Conservation (phyloP, 2,797 vertebrate species). For the Naso thynnoides region DNA sequence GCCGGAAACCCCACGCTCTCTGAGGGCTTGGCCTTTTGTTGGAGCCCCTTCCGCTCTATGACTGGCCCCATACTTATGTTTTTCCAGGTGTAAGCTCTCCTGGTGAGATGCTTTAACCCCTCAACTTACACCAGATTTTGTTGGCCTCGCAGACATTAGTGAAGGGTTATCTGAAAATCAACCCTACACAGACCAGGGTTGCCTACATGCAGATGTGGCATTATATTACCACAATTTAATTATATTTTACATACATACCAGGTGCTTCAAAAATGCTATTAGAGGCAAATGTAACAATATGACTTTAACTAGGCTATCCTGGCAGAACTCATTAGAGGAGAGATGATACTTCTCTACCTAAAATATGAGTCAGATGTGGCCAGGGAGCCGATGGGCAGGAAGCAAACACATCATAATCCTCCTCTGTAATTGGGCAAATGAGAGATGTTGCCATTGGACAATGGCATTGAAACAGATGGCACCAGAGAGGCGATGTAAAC, state of each 20-base stretch:
- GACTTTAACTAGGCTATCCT: constrained; percentile 48
- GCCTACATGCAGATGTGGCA: constrained; percentile 16
- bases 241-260: constrained; percentile 12
- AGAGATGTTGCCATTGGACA: constrained; percentile 73
- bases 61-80: constrained; percentile 35
- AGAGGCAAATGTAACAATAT: constrained; percentile 42
- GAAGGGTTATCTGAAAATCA: neutral
- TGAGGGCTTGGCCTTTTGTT: constrained; percentile 52
- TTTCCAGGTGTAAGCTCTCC: constrained; percentile 65
- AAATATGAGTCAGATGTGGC: constrained; percentile 69
- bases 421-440: constrained; percentile 77
- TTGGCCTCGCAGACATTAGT: neutral
- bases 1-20: constrained; percentile 47
- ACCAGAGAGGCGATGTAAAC: constrained; percentile 59
- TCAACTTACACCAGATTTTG: constrained; percentile 6
- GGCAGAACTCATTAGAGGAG: constrained; percentile 60
- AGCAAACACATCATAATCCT: constrained; percentile 72
- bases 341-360: constrained; percentile 54
- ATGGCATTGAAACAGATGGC: constrained; percentile 71
- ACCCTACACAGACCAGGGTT: neutral
- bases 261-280: constrained; percentile 32
- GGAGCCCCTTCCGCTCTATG: constrained; percentile 35
- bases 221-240: constrained; percentile 9
- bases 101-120: constrained; percentile 8
- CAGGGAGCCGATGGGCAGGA: constrained; percentile 62